These are phyloP conservation scores for Cryptus armator DNA, from an alignment of 2,888 invertebrate species.

Conservation along the genomic window DNA sequence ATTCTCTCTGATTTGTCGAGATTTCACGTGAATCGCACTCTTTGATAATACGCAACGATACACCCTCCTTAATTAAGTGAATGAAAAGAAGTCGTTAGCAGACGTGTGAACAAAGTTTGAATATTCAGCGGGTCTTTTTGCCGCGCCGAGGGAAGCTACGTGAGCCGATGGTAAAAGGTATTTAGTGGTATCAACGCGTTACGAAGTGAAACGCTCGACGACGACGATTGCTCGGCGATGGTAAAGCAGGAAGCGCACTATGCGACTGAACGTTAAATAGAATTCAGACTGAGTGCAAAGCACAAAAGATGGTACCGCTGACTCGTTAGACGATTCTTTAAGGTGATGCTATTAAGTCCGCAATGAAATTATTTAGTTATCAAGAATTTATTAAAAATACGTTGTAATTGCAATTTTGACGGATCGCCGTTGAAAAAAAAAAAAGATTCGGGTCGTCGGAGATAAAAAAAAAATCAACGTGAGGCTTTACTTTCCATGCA, in stretches of 20 bases:
- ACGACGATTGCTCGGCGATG: neutral
- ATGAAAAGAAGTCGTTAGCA: too few species aligned
- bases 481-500: too few species aligned
- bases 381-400: neutral
- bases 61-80: too few species aligned
- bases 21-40: too few species aligned
- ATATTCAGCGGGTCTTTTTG: neutral
- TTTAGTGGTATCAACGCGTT: neutral
- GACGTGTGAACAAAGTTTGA: neutral
- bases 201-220: neutral
- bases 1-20: too few species aligned
- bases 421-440: too few species aligned
- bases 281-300: neutral
- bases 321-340: neutral
- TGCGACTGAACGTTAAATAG: neutral
- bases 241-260: neutral
- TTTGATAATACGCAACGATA: too few species aligned
- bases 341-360: neutral
- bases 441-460: too few species aligned
- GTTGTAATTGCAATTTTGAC: too few species aligned
- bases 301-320: conserved; percentile 24
- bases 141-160: neutral
- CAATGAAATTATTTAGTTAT: neutral
- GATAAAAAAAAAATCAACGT: too few species aligned
- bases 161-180: neutral